These are phyloP conservation scores for Apus apus DNA, from an alignment of 2,113 vertebrate genomes.

Conservation along the genomic window DNA sequence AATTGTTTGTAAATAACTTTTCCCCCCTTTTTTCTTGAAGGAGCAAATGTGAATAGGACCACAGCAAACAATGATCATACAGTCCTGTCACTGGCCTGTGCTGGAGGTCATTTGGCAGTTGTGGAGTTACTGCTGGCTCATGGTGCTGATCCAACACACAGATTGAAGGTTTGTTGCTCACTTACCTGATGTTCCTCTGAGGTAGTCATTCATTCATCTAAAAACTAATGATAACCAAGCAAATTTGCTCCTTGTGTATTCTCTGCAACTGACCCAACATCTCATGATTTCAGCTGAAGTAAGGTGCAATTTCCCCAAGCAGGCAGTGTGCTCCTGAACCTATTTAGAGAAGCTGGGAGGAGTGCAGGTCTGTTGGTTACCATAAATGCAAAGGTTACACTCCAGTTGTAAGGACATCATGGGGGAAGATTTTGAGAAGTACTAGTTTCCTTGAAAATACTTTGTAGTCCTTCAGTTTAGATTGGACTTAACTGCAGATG, in stretches of 20 bases:
- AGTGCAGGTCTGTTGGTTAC: background rate
- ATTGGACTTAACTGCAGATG: background rate
- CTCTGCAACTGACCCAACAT: background rate
- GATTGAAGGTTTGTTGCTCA: slow-evolving; percentile 87
- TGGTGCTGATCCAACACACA: slow-evolving; percentile 97
- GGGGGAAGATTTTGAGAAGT: background rate
- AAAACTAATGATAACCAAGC: fast-evolving
- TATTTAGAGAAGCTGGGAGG: background rate
- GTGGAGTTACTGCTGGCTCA: slow-evolving; percentile 97
- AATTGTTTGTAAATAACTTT: background rate
- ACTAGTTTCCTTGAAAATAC: background rate
- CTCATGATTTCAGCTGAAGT: background rate
- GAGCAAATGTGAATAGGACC: slow-evolving; percentile 97
- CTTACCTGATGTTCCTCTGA: background rate
- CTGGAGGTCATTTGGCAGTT: slow-evolving; percentile 95
- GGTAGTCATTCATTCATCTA: fast-evolving
- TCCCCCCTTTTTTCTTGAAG: slow-evolving; percentile 58
- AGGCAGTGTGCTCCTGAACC: fast-evolving
- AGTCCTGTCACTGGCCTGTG: slow-evolving; percentile 96
- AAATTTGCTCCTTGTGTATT: background rate
- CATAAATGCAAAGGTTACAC: fast-evolving
- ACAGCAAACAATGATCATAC: slow-evolving; percentile 99
- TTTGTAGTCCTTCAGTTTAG: background rate
- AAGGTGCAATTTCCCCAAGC: background rate
- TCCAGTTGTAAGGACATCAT: background rate